Conservation (phyloP, 2,113 vertebrate species). For the Camelus dromedarius region DNA sequence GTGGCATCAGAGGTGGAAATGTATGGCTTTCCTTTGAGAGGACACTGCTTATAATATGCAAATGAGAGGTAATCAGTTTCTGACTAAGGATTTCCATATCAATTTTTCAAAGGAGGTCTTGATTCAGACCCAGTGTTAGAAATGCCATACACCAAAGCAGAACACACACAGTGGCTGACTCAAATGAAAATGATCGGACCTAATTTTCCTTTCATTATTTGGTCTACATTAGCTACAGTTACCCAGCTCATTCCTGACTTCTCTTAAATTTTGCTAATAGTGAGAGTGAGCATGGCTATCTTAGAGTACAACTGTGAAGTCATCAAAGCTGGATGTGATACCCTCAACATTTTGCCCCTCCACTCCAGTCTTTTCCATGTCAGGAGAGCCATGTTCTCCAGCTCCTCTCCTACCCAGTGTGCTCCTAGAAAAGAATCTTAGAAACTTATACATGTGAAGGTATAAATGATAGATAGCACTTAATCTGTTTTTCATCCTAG, state of each 20-base stretch:
- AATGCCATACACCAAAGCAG: slow-evolving; percentile 9
- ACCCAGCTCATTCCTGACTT: neutral
- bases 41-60: neutral
- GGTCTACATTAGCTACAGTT: neutral
- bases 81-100: neutral
- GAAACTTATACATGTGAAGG: neutral
- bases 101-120: slow-evolving; percentile 24
- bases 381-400: neutral
- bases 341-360: neutral
- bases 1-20: neutral
- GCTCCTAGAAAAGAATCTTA: slow-evolving; percentile 11
- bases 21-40: neutral
- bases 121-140: neutral
- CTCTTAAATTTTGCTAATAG: neutral
- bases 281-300: neutral
- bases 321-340: neutral
- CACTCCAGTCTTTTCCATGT: neutral
- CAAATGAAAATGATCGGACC: neutral
- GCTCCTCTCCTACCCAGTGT: neutral
- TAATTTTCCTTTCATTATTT: neutral
- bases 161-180: neutral
- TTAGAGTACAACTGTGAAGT: neutral
- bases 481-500: neutral
- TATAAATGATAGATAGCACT: neutral
- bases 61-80: neutral